A percentile compares a stretch with the other conserved stretches of the same genome.
These are phyloP conservation scores for Cassiopea xamachana DNA, from an alignment of 30 jellyfish, hydroid and myxozoan species.

Conservation along the genomic window DNA sequence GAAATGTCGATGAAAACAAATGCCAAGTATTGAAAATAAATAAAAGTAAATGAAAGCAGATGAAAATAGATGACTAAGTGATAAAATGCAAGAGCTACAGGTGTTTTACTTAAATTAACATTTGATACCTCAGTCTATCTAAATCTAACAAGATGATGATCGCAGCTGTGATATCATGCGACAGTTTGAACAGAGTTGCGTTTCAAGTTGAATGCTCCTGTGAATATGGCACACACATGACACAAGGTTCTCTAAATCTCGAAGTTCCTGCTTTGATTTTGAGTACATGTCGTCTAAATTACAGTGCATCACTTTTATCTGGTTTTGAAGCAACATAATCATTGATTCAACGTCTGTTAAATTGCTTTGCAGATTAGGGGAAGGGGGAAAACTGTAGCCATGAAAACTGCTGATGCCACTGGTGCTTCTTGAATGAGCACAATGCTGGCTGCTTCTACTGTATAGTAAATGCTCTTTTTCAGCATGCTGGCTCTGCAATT, in stretches of 20 bases:
- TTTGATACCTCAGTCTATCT: not conserved
- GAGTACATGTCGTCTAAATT: conserved; percentile 73
- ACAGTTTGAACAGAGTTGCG: conserved; percentile 56
- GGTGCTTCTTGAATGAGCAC: conserved; percentile 10
- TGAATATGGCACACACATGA: conserved; percentile 30
- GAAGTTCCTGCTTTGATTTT: conserved; percentile 72
- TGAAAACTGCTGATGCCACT: conserved; percentile 42
- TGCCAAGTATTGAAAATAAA: too few species aligned
- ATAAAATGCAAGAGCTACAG: too few species aligned
- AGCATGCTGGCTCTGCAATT: not conserved
- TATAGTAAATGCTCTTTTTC: conserved; percentile 2
- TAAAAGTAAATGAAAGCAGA: too few species aligned
- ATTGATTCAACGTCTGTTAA: conserved; percentile 38
- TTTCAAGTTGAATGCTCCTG: conserved; percentile 25
- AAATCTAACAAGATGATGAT: conserved; percentile 54
- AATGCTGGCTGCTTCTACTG: not conserved
- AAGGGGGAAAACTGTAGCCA: not conserved
- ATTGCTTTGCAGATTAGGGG: conserved; percentile 16
- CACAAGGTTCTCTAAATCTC: conserved; percentile 69
- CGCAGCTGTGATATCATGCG: conserved; percentile 52
- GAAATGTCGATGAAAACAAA: too few species aligned
- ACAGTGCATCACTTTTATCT: conserved; percentile 62
- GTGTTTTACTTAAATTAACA: not conserved
- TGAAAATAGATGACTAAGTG: too few species aligned
- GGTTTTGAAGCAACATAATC: conserved; percentile 60